phyloP scores from a whole-genome alignment of 2,113 vertebrate species.

The Marmota monax region DNA sequence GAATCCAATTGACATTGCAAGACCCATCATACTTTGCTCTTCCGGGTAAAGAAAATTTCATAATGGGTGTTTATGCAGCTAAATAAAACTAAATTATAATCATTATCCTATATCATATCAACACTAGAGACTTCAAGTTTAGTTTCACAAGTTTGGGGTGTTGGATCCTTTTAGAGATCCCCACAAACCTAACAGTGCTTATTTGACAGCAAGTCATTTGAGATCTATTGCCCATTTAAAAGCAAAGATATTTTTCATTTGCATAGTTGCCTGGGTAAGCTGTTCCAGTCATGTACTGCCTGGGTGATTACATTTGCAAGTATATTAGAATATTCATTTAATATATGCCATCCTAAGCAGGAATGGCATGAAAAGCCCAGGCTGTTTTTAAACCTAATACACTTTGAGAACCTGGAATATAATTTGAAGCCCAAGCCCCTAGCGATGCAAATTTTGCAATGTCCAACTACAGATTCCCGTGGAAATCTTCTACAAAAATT shows the following conservation, averaged over 20 bases:
- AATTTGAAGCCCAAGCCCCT: slow-evolving; percentile 39
- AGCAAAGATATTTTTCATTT: slow-evolving; percentile 60
- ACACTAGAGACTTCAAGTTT: neutral
- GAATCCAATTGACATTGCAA: slow-evolving; percentile 9
- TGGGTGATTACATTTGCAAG: slow-evolving; percentile 14
- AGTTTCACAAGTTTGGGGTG: slow-evolving; percentile 1
- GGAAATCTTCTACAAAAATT: neutral
- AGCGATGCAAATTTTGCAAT: slow-evolving; percentile 2
- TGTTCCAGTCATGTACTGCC: neutral
- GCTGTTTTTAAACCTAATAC: slow-evolving; percentile 62
- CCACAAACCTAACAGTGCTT: neutral
- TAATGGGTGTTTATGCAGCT: neutral
- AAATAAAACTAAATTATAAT: slow-evolving; percentile 1
- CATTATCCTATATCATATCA: neutral
- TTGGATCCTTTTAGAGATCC: neutral
- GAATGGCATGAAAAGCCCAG: slow-evolving; percentile 7
- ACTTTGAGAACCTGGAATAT: slow-evolving; percentile 49
- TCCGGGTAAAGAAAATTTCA: slow-evolving; percentile 6
- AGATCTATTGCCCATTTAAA: slow-evolving; percentile 32
- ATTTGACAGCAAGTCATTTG: slow-evolving; percentile 44
- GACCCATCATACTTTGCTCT: slow-evolving; percentile 10
- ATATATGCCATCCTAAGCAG: neutral
- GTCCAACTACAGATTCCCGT: neutral
- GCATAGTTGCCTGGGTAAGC: neutral
- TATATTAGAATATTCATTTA: slow-evolving; percentile 17